A percentile compares a stretch with the other conserved stretches of the same genome.
Conservation (phyloP, 2,797 vertebrate genomes). For the Ficedula albicollis region DNA sequence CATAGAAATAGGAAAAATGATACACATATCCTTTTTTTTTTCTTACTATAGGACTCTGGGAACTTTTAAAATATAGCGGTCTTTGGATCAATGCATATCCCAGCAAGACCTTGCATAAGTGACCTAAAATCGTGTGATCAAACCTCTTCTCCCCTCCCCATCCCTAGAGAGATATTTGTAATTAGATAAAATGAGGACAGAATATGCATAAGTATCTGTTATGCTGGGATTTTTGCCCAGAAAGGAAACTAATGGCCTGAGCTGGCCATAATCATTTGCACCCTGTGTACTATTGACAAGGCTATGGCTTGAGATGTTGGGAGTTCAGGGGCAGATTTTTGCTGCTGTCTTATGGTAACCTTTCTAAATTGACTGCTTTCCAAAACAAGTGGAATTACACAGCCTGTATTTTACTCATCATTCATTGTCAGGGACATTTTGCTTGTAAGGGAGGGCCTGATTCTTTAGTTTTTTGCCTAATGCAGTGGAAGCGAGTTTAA, state of each 20-base stretch:
- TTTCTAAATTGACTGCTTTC: conserved; percentile 53
- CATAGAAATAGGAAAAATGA: not conserved
- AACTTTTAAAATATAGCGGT: conserved; percentile 45
- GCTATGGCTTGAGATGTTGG: not conserved
- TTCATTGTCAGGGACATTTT: not conserved
- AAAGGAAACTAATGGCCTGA: conserved; percentile 70
- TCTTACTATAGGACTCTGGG: not conserved
- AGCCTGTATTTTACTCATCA: conserved; percentile 11
- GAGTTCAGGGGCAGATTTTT: conserved; percentile 16
- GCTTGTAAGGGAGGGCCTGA: not conserved
- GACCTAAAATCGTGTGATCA: conserved; percentile 75
- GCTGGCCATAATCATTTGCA: conserved; percentile 55
- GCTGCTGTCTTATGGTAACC: conserved; percentile 2
- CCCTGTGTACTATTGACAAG: conserved; percentile 59
- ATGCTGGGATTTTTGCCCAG: conserved; percentile 77
- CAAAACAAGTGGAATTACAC: conserved; percentile 24
- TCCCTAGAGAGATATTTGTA: conserved; percentile 71
- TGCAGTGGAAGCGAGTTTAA: not conserved
- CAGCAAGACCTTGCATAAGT: conserved; percentile 54
- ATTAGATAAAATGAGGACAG: conserved; percentile 80
- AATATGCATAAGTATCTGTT: conserved; percentile 77
- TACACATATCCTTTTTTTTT: not conserved
- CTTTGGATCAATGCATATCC: conserved; percentile 56
- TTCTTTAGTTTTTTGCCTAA: not conserved
- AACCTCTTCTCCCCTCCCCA: conserved; percentile 64